phyloP scores from a whole-genome alignment of 2,113 vertebrate species.

The Otolemur garnettii region DNA sequence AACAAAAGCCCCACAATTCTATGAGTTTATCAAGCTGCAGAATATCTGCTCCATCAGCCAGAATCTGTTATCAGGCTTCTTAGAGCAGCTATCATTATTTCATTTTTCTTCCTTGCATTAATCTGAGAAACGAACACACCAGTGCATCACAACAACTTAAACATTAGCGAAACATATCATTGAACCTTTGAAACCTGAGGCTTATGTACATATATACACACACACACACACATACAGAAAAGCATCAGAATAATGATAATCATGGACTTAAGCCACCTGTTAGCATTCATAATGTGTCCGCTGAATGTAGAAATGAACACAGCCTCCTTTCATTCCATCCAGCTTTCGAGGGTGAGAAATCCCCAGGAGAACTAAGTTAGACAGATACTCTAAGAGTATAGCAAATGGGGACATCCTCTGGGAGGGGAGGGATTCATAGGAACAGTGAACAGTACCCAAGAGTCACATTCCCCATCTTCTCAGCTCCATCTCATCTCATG shows the following conservation, averaged over 20 bases:
- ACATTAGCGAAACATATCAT: constrained; percentile 62
- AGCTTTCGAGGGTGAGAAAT: background rate
- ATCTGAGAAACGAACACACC: constrained; percentile 38
- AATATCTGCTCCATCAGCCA: constrained; percentile 59
- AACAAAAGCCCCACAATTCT: constrained; percentile 41
- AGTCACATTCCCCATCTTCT: background rate
- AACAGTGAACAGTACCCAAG: background rate
- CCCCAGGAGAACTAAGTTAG: background rate
- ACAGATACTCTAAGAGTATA: background rate
- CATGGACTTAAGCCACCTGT: background rate
- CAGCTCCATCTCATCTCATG: accelerated
- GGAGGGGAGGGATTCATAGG: background rate
- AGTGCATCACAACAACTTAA: constrained; percentile 48
- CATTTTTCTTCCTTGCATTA: constrained; percentile 72
- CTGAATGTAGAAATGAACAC: background rate
- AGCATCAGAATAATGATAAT: constrained; percentile 43
- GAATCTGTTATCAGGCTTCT: constrained; percentile 56
- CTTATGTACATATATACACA: background rate
- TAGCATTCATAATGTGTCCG: constrained; percentile 8
- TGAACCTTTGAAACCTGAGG: constrained; percentile 48
- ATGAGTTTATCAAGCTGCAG: background rate
- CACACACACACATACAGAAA: background rate
- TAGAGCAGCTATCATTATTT: constrained; percentile 28
- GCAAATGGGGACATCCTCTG: background rate
- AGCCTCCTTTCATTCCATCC: background rate